Evolutionary conservation across 2,888 invertebrate species (phyloP), one percentile per base, ranked within the genome.

Genomic region (Gari tellinella): DNA sequence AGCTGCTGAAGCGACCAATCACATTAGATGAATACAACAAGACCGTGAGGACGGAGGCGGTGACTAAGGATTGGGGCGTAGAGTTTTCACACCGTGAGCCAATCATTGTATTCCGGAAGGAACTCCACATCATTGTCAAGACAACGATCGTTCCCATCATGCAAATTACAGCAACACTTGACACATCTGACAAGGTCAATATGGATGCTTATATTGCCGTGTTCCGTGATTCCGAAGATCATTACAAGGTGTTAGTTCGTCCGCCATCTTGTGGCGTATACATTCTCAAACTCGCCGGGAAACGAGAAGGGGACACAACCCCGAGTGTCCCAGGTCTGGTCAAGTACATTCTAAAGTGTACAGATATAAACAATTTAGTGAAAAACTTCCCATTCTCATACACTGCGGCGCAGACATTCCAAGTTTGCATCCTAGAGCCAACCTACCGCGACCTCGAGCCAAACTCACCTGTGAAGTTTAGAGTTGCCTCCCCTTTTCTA

Each of bases 71-170:
- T 23, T 79, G 79, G 79, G 79, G 79, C 46, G 79, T 79, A 37
- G 79, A 79, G 21, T 75, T 79, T 48, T 79, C 79, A 3, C 79
- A 79, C 26, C 64, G 74, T 5, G 79, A 79, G 56, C 79, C 79
- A 26, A 79, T 79, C 46, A 79, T 79, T n/a, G 79, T 79, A 31
- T 79, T 79, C 55, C 61, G 79, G 14, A 79, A 79, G 41, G 79
- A 79, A 40, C 52, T 79, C 15, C 79, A 79, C 49, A 79, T 79
- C 23, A 72, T 79, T 31, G 74, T 79, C 19, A 74, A 72, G 52
- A 74, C 79, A 3, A 75, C 79, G 15, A 75, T 79, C 17, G 74
- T 79, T 40, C 79, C 79, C n/a, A 74, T 79, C 4, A 74, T 79
- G 72, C 74, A 74, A 40, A 75, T 79, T 21, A 79, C 79, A 4